A percentile compares a stretch with the other conserved stretches of the same genome.
Evolutionary conservation across 2,797 vertebrate species (phyloP).

Genomic region (Rousettus madagascariensis): DNA sequence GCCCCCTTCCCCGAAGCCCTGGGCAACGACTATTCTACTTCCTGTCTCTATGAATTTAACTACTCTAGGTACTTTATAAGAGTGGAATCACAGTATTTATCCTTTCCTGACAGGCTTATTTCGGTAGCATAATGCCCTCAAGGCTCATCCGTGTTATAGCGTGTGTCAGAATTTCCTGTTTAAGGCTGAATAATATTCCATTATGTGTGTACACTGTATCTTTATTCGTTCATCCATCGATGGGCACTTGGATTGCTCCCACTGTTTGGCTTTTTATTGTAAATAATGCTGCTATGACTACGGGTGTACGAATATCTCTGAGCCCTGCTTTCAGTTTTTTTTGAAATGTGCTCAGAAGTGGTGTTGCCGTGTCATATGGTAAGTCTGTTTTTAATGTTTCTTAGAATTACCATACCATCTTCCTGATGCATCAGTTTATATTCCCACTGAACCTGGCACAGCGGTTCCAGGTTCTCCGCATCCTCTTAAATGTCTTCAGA

Average conservation of each 20-base stretch:
- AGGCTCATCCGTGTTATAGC: neutral
- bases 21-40: neutral
- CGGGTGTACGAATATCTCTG: neutral
- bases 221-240: neutral
- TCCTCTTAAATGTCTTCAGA: neutral
- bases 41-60: neutral
- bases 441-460: neutral
- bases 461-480: neutral
- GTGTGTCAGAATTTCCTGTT: neutral
- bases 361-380: neutral
- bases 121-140: neutral
- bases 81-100: neutral
- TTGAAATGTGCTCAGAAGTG: neutral
- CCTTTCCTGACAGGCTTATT: neutral
- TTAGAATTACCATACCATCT: neutral
- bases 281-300: neutral
- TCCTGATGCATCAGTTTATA: neutral
- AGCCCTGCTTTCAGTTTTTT: neutral
- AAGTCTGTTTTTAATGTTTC: neutral
- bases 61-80: neutral
- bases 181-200: neutral
- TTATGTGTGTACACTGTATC: neutral
- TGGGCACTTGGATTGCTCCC: neutral
- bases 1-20: neutral
- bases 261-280: neutral